Percentiles rank a stretch among this genome's conserved stretches.
phyloP scores from a whole-genome alignment of 2,888 invertebrate genomes.

The Cheilosia vulpina region DNA sequence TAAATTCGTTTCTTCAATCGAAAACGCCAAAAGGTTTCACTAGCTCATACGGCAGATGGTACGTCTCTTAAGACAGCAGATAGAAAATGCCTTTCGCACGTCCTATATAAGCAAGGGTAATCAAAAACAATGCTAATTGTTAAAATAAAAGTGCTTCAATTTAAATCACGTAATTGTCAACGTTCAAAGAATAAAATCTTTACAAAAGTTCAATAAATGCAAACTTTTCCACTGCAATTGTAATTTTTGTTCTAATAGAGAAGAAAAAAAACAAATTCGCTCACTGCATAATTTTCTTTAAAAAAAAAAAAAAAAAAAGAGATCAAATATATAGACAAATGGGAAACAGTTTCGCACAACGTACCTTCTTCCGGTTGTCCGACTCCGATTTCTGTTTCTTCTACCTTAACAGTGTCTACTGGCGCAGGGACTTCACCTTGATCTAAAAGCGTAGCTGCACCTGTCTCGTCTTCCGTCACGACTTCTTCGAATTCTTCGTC shows the following conservation, averaged over 20 bases:
- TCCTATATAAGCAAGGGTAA: no score
- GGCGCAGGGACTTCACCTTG: constrained; percentile 79
- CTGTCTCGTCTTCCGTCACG: constrained; percentile 85
- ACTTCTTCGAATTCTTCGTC: constrained; percentile 88
- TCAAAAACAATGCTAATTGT: no score
- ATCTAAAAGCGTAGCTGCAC: constrained; percentile 83
- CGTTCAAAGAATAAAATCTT: no score
- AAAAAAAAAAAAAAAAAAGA: constrained; percentile 11
- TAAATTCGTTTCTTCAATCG: no score
- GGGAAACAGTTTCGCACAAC: not conserved
- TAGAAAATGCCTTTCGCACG: no score
- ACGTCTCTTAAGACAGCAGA: no score
- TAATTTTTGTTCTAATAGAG: not conserved
- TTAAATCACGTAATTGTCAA: no score
- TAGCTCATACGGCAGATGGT: no score
- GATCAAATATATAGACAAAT: not conserved
- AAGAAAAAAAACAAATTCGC: constrained; percentile 23
- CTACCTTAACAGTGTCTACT: constrained; percentile 34
- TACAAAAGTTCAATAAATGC: not conserved
- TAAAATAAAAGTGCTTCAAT: no score
- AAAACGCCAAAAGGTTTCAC: no score
- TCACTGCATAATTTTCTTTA: constrained; percentile 45
- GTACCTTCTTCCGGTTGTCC: constrained; percentile 68
- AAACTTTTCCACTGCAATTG: not conserved
- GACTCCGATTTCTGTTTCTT: constrained; percentile 61